phyloP scores from a whole-genome alignment of 2,113 vertebrate genomes.

The Chaetura pelagica region DNA sequence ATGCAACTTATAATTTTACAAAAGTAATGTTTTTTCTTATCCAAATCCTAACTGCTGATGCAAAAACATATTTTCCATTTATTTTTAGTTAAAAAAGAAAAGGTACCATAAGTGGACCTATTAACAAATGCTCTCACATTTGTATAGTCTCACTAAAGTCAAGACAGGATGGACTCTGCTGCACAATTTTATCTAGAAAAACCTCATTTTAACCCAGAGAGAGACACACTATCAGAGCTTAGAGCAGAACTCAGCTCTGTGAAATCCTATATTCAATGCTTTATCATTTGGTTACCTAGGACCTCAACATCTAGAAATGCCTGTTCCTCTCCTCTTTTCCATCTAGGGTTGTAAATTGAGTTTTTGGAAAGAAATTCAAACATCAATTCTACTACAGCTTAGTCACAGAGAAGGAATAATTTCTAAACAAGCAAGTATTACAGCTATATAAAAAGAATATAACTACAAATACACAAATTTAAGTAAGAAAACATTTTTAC shows the following conservation, averaged over 20 bases:
- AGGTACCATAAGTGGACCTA: not conserved
- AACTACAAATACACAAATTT: not conserved
- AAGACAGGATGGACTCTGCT: not conserved
- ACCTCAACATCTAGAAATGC: not conserved
- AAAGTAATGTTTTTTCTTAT: not conserved
- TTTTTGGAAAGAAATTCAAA: not conserved
- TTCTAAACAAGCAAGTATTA: not conserved
- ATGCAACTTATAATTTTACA: not conserved
- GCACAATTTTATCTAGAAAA: not conserved
- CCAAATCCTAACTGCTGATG: not conserved
- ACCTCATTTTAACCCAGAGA: not conserved
- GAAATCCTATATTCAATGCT: not conserved
- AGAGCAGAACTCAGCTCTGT: not conserved
- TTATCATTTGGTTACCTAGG: not conserved
- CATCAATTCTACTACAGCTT: not conserved
- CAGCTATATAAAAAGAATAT: not conserved
- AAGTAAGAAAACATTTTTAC: slow-evolving; percentile 56
- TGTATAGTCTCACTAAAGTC: not conserved
- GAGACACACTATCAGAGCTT: not conserved
- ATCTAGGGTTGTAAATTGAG: not conserved
- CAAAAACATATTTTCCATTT: not conserved
- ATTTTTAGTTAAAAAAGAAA: not conserved
- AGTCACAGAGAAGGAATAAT: not conserved
- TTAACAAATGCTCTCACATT: not conserved
- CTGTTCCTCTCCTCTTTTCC: not conserved